Evolutionary conservation across 2,888 invertebrate genomes (phyloP), one percentile per base, ranked within the genome.

Genomic region (Epinotia nisella): DNA sequence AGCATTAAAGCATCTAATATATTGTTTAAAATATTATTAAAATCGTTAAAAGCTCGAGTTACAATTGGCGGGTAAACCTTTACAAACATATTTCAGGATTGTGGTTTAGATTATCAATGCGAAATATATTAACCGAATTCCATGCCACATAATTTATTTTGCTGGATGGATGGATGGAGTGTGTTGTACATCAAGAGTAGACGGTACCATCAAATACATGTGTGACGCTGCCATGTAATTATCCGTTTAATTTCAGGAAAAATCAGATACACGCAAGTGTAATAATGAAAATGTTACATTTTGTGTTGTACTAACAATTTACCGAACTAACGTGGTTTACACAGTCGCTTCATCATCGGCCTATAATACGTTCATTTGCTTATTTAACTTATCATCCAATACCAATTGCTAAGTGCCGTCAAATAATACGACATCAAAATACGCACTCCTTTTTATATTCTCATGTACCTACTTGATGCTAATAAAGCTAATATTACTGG

Each of bases 41-140:
- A 41, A 41, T n/a, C 56, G 39, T 56, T 65, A 21, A 53, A 55
- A 56, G n/a, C 66, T 21, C 41, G n/a, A 4, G 21, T 39, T 41
- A 11, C 13, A 41, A 21, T 41, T n/a, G 66, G 35, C 24, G 39
- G 21, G 41, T 21, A 21, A 41, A 41, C 21, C 24, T 66, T 56
- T 66, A 53, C 55, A 66, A 56, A 41, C 66, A 56, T 56, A 66
- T 56, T 66, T 56, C 41, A 9, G 55, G 55, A 66, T 66, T 66
- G 65, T 66, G 65, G 65, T 66, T 66, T 55, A 0, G 39, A 3
- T 55, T 55, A 66, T 21, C 53, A 66, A 66, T 55, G 55, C 39
- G 39, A 55, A 39, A 66, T 55, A 55, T 41, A 66, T 55, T 65
- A 39, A 13, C 19, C 17, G 55, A 53, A 66, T 66, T 7, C 39